Conservation (phyloP, 2,797 vertebrate species). For the Chaetodon trifasciatus region DNA sequence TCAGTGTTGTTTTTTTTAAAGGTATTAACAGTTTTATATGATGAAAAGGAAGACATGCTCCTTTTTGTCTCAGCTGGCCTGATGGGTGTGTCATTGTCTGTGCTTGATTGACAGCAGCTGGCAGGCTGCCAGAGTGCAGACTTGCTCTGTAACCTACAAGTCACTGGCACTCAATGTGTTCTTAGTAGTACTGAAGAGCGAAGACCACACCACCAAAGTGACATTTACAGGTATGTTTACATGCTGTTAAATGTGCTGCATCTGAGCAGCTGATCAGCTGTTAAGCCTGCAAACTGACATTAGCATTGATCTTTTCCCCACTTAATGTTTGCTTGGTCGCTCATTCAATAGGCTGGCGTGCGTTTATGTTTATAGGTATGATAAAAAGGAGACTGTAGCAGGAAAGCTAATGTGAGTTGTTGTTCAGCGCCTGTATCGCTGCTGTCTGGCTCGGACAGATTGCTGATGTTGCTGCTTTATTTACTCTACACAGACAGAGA, state of each 20-base stretch:
- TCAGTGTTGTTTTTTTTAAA: neutral
- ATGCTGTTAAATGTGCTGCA: neutral
- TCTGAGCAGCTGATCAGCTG: neutral
- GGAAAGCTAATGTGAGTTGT: neutral
- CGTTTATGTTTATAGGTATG: neutral
- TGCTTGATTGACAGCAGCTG: neutral
- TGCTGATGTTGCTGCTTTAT: no score
- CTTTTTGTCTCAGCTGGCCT: neutral
- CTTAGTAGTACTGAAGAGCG: neutral
- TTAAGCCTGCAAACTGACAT: neutral
- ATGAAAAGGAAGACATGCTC: neutral
- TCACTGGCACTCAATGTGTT: neutral
- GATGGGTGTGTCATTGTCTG: neutral
- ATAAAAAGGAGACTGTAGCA: neutral
- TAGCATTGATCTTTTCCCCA: neutral
- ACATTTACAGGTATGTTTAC: neutral
- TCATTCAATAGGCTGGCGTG: neutral
- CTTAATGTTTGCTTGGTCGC: neutral
- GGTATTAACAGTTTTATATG: neutral
- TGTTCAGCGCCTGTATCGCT: no score
- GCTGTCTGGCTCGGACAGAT: no score
- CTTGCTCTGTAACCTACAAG: neutral
- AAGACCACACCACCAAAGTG: neutral
- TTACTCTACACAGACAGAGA: no score
- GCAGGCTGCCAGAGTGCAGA: neutral